phyloP scores from a whole-genome alignment of 2,888 invertebrate genomes.

The Lutraria lutraria region DNA sequence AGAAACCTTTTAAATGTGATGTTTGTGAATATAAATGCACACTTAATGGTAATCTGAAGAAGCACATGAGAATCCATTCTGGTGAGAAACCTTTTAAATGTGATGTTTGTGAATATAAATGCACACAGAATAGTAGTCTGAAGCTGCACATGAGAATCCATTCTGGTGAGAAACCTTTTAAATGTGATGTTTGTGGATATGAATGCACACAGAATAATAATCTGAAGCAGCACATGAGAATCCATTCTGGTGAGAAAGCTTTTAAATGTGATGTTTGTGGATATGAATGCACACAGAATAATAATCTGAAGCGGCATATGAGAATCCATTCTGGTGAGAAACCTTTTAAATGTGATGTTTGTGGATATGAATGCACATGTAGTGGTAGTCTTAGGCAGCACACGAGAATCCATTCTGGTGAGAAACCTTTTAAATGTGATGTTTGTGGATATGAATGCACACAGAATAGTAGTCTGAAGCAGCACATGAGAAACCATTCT shows the following conservation, averaged over 20 bases:
- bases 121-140: too few species aligned
- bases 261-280: slow-evolving; percentile 15
- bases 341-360: neutral
- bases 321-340: slow-evolving; percentile 11
- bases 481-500: slow-evolving; percentile 39
- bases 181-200: slow-evolving; percentile 19
- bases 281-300: slow-evolving; percentile 27
- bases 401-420: neutral
- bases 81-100: too few species aligned
- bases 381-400: neutral
- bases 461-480: neutral
- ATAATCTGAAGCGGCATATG: neutral
- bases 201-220: neutral
- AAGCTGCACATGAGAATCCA: neutral
- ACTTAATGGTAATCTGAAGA: too few species aligned
- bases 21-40: too few species aligned
- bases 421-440: neutral
- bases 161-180: neutral
- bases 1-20: too few species aligned
- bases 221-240: neutral
- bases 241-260: slow-evolving; percentile 14
- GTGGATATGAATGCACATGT: neutral
- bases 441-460: slow-evolving; percentile 20
- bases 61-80: too few species aligned
- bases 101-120: too few species aligned